These are phyloP conservation scores for Cosmia pyralina DNA, from an alignment of 2,888 invertebrate species.

Conservation along the genomic window DNA sequence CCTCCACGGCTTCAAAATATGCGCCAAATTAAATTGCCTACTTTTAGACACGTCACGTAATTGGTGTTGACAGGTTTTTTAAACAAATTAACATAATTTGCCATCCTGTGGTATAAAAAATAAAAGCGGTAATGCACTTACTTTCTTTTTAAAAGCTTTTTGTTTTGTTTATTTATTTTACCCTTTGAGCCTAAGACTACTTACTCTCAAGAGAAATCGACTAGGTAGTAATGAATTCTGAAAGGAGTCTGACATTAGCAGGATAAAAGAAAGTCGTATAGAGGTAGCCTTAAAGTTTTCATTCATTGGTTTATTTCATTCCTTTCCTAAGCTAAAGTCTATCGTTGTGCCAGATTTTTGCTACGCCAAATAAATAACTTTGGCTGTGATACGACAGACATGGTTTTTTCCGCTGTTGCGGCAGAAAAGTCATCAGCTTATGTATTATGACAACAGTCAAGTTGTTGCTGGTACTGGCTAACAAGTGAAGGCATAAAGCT, in stretches of 20 bases:
- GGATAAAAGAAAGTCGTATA: not conserved
- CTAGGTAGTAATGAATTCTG: constrained; percentile 20
- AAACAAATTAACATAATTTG: constrained; percentile 30
- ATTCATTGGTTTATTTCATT: not conserved
- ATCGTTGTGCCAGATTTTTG: not conserved
- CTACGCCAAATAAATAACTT: not conserved
- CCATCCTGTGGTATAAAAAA: constrained; percentile 14
- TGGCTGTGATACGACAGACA: not conserved
- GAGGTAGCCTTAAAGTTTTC: constrained; percentile 1
- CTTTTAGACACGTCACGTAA: constrained; percentile 45
- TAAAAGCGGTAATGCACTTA: constrained; percentile 2
- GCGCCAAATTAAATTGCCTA: constrained; percentile 66
- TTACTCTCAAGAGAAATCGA: constrained; percentile 31
- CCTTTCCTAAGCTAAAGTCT: constrained; percentile 5
- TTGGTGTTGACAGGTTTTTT: constrained; percentile 43
- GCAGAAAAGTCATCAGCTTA: not conserved
- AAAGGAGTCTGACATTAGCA: constrained; percentile 10
- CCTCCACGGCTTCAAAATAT: constrained; percentile 25
- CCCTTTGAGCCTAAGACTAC: not conserved
- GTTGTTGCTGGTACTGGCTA: not conserved
- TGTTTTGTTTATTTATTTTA: constrained; percentile 14
- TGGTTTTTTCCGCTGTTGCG: not conserved
- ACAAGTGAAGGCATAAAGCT: not conserved
- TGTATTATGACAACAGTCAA: not conserved
- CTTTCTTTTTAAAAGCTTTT: no score